These are phyloP conservation scores for Rhodeus uyekii DNA, from an alignment of 2,797 vertebrate species.

Conservation along the genomic window DNA sequence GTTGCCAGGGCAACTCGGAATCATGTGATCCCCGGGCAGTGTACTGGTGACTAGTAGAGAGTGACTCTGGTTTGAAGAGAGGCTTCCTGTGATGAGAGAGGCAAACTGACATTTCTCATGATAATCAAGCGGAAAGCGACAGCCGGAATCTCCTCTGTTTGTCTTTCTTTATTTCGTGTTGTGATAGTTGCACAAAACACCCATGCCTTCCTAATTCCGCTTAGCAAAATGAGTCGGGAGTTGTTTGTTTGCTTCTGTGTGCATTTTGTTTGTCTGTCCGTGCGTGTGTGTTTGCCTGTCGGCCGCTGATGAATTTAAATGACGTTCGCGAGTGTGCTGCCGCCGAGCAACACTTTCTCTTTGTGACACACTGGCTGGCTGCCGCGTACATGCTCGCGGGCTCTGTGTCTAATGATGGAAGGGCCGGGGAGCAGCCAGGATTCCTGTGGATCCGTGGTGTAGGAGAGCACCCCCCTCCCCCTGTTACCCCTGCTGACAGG, in stretches of 20 bases:
- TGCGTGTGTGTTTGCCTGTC: conserved; percentile 58
- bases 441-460: conserved; percentile 50
- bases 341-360: conserved; percentile 62
- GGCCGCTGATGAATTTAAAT: conserved; percentile 62
- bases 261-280: conserved; percentile 42
- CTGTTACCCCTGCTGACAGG: conserved; percentile 33
- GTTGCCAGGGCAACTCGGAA: conserved; percentile 83
- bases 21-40: conserved; percentile 76
- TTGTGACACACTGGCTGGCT: conserved; percentile 61
- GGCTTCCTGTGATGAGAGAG: conserved; percentile 66
- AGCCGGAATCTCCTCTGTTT: conserved; percentile 64
- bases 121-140: conserved; percentile 65
- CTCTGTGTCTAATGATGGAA: conserved; percentile 51
- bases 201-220: conserved; percentile 51
- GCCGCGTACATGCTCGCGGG: conserved; percentile 54
- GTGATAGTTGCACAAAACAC: conserved; percentile 64
- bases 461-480: conserved; percentile 7
- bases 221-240: conserved; percentile 56
- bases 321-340: conserved; percentile 29
- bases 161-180: conserved; percentile 70
- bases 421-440: conserved; percentile 55
- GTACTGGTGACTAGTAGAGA: conserved; percentile 75
- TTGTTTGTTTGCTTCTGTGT: conserved; percentile 56
- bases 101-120: conserved; percentile 72
- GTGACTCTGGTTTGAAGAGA: conserved; percentile 74